A percentile compares a stretch with the other conserved stretches of the same genome.
Conservation (phyloP, 2,888 invertebrate genomes). For the Volucella inanis region DNA sequence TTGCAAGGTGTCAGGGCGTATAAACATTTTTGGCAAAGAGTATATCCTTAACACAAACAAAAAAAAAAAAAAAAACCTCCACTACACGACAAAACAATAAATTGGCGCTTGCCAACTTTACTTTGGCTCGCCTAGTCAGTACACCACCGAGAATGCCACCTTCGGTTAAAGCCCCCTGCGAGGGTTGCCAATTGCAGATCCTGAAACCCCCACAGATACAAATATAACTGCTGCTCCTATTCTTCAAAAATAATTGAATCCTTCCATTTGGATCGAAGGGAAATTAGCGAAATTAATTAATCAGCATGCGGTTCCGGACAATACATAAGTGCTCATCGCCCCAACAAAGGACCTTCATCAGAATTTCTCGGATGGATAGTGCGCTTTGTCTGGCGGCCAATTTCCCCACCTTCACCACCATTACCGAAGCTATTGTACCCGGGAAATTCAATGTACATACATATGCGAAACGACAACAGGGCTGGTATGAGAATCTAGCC, state of each 20-base stretch:
- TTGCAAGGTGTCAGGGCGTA: conserved; percentile 55
- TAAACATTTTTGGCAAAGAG: conserved; percentile 58
- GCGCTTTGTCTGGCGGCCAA: too few species aligned
- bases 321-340: conserved; percentile 15
- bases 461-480: not conserved
- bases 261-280: conserved; percentile 47
- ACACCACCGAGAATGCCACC: conserved; percentile 26
- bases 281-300: conserved; percentile 74
- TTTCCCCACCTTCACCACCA: conserved; percentile 6
- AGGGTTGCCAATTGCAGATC: conserved; percentile 47
- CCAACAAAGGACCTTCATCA: conserved; percentile 44
- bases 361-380: not conserved
- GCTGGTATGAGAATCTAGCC: conserved; percentile 24
- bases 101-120: conserved; percentile 54
- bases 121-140: conserved; percentile 18
- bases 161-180: conserved; percentile 27
- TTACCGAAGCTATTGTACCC: conserved; percentile 7
- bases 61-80: conserved; percentile 2
- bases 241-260: conserved; percentile 56
- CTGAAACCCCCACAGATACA: not conserved
- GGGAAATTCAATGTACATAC: conserved; percentile 41
- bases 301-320: conserved; percentile 52
- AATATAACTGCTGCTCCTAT: conserved; percentile 5
- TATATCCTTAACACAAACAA: not conserved
- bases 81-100: conserved; percentile 52